Conservation (phyloP, 2,888 invertebrate species). For the Pandemis corylana region DNA sequence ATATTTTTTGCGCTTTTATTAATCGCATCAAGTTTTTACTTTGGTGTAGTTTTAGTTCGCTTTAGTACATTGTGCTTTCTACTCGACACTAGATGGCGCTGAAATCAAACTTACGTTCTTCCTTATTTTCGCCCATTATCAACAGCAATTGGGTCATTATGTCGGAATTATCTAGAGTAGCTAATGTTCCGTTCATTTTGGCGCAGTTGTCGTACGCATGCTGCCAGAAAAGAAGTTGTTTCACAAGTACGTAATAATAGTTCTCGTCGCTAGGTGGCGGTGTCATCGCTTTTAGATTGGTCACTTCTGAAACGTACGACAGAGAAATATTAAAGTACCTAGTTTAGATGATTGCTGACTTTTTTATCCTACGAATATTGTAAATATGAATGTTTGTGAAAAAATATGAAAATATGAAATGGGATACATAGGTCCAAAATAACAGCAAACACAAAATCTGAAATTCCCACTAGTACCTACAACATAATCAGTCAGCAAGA, state of each 20-base stretch:
- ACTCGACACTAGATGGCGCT: conserved; percentile 46
- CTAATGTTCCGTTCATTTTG: conserved; percentile 71
- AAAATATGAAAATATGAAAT: too few species aligned
- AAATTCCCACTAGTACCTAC: too few species aligned
- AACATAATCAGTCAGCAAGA: too few species aligned
- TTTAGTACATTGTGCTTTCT: neutral
- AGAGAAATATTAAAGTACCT: neutral
- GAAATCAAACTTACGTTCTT: conserved; percentile 65
- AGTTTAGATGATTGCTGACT: too few species aligned
- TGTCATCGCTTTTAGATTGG: conserved; percentile 47
- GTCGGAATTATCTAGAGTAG: conserved; percentile 65
- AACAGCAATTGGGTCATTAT: conserved; percentile 67
- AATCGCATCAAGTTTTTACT: too few species aligned
- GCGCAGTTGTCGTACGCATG: conserved; percentile 75
- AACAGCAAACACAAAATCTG: too few species aligned
- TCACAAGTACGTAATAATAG: conserved; percentile 70
- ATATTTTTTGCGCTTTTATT: neutral
- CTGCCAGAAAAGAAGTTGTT: conserved; percentile 70
- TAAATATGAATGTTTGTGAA: too few species aligned
- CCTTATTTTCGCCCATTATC: conserved; percentile 76
- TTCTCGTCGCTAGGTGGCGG: conserved; percentile 70
- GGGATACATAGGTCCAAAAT: too few species aligned
- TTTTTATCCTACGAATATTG: too few species aligned
- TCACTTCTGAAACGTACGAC: conserved; percentile 45
- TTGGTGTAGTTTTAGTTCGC: neutral